Evolutionary conservation across 2,113 vertebrate genomes (phyloP), one percentile per base, ranked within the genome.

Genomic region (Stercorarius parasiticus): DNA sequence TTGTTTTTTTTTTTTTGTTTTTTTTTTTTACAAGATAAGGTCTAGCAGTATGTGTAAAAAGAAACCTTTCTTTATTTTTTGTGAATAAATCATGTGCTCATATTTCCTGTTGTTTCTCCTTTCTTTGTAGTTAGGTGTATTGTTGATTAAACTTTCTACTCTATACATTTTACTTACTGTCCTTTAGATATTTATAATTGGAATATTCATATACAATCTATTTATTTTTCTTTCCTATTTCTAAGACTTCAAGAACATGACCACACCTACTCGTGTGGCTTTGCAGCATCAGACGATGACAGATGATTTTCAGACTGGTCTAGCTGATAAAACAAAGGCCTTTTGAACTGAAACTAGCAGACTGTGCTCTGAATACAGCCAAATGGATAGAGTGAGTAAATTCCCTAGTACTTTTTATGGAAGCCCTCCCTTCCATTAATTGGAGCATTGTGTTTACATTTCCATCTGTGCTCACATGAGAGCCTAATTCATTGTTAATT

Each of bases 401-500:
- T 95, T 79, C 53, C 36, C 56, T 42, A 7, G 32, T 32, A 83
- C 21, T 50, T 77, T 47, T 87, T 76, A 69, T 61, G 56, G 38
- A 74, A 82, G 52, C 9, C 14, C 13, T 95, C 20, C 56, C 26
- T 77, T 72, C 34, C 3, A 4, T 86, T 95, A 94, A 76, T 36
- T 91, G 36, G 70, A 97, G 32, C 61, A 80, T 40, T 95, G 47
- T 77, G 58, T 92, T 96, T 86, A 70, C 70, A 59, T 89, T 92
- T 96, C 45, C 58, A 81, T 91, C 88, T 95, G 45, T 95, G 66
- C 80, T 96, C 64, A 94, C 27, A 27, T 72, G 29, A 96, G 47
- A 96, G 69, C 52, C 20, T 93, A 86, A 90, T 90, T 90, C 80
- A 85, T 90, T 96, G 36, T 79, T 97, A 94, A 86, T 88, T 84